Evolutionary conservation across 2,113 vertebrate genomes (phyloP), one percentile per base, ranked within the genome.

Genomic region (Sardina pilchardus): DNA sequence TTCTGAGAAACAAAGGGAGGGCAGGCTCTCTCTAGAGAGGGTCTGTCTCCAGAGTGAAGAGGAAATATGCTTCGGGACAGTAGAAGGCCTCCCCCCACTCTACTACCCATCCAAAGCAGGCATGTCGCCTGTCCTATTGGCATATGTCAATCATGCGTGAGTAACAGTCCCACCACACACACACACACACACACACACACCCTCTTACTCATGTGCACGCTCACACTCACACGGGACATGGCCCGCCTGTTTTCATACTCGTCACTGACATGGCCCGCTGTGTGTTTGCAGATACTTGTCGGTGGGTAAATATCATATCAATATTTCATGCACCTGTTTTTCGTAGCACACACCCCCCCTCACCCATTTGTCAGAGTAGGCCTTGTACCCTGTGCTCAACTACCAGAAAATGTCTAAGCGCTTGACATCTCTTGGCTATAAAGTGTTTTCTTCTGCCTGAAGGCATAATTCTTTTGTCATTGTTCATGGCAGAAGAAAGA

Each of bases 281-380:
- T 88, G 84, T 90, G 90, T 92, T 91, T 89, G 88, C 75, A 88
- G 84, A 89, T 85, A 85, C 91, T 82, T 84, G 42, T 92, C 90
- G 92, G 93, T 93, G 91, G 88, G 94, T 94, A 94, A 95, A 95
- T 92, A 94, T 90, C 88, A 89, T 87, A 93, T 96, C 92, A 95
- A 96, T 95, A 95, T 94, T 95, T 95, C 89, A 95, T 94, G 42
- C 44, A 88, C 47, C 88, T 89, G 88, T 94, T 92, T 93, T 89
- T 89, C 44, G 89, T 90, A 84, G 67, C 67, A 75, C 67, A 34
- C 26, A 82, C 19, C 50, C 83, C 67, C 88, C 84, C 39, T 24
- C 84, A 80, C 85, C 91, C 89, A 92, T 93, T 94, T 94, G 94
- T 94, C 92, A 91, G 94, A 94, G 93, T 89, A 90, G 91, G 88